Evolutionary conservation across 2,113 vertebrate genomes (phyloP).

Genomic region (Motacilla alba): DNA sequence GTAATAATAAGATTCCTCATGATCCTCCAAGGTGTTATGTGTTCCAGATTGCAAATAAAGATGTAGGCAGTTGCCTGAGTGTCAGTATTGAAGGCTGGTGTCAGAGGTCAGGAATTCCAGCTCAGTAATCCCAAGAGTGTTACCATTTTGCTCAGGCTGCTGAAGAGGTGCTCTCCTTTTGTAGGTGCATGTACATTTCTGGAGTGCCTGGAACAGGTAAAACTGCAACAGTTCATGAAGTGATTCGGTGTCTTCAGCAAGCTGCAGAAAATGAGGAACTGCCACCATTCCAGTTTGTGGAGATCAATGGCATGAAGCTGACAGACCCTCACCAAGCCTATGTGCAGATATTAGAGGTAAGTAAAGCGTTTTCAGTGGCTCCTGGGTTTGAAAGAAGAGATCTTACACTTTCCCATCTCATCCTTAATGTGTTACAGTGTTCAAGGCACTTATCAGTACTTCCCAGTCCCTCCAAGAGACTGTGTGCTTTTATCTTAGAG

Average conservation of each 20-base stretch:
- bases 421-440: not conserved
- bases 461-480: not conserved
- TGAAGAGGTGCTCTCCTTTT: not conserved
- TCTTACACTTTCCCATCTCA: not conserved
- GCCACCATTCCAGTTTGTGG: constrained; percentile 82
- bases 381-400: not conserved
- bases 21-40: not conserved
- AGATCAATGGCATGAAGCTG: constrained; percentile 98
- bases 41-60: not conserved
- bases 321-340: constrained; percentile 96
- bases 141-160: not conserved
- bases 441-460: not conserved
- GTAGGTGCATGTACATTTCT: constrained; percentile 96
- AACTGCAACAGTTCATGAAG: constrained; percentile 93
- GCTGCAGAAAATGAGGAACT: constrained; percentile 80
- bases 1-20: not conserved
- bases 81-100: not conserved
- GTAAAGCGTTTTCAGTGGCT: not conserved
- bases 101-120: not conserved
- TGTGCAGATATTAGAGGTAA: constrained; percentile 91
- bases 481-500: not conserved
- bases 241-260: constrained; percentile 83
- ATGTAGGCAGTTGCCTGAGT: not conserved
- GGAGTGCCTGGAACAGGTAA: constrained; percentile 97
- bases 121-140: not conserved